Evolutionary conservation across 2,797 vertebrate genomes (phyloP), one percentile per base, ranked within the genome.

Genomic region (Ctenochaetus hawaiiensis): DNA sequence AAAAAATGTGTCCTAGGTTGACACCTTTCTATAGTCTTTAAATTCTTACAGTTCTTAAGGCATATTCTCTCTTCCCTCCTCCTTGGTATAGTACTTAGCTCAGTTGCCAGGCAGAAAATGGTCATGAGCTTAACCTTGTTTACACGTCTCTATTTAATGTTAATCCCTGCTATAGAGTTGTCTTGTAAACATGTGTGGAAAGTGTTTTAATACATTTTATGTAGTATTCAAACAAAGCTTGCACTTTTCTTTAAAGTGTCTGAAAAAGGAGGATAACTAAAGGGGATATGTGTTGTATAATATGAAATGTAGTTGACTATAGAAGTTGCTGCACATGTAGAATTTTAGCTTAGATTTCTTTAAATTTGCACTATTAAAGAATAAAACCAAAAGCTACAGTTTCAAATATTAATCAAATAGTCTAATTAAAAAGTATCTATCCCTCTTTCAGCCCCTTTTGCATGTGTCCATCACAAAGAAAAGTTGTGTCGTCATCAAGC

Each of bases 111-210:
- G 71, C 80, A 77, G 62, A 84, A 81, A 65, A 41, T 71, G 70
- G 53, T 75, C 75, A 72, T 48, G 51, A 67, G 78, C 67, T 83
- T 82, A 84, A 75, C 86, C 62, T 48, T 70, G 77, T 80, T 80
- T 69, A 72, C 44, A 17, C 8, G 1, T 82, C 69, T 78, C 39
- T 74, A 23, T 59, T 80, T 65, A 67, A 80, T 53, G 23, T 58
- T 65, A 54, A 75, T 34, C 67, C 14, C 18, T 51, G 37, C 51
- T 9, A 23, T 54, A 4, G 23, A 66, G 58, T 20, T 72, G n/a
- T 64, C 39, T 23, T 26, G 4, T 44, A 59, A 69, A 63, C 61
- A 72, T 6, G 0, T 56, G 45, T 60, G 16, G 10, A 78, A 72
- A 77, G 45, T 34, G 23, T 16, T 23, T 57, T 3, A 22, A 22